These are phyloP conservation scores for Heterocephalus glaber DNA, from an alignment of 2,113 vertebrate genomes.

Conservation along the genomic window DNA sequence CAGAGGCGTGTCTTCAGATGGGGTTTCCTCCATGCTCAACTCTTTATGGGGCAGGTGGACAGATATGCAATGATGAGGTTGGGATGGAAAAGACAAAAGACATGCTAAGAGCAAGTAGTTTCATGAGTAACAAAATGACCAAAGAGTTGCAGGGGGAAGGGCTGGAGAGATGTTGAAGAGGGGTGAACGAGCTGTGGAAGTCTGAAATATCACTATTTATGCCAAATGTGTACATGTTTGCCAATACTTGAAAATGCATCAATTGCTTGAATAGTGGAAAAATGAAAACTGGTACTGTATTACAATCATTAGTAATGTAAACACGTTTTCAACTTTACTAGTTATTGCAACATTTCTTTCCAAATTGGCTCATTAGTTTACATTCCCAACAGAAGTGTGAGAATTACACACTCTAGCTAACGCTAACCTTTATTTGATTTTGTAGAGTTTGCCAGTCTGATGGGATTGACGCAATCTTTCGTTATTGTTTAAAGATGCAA, in stretches of 20 bases:
- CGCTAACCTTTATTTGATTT: not conserved
- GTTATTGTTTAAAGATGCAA: not conserved
- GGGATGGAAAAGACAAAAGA: not conserved
- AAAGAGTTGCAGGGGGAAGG: not conserved
- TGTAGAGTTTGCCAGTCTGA: not conserved
- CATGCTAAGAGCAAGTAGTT: not conserved
- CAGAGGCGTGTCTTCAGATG: not conserved
- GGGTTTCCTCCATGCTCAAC: not conserved
- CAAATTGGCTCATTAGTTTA: not conserved
- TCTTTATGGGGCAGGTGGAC: fast-evolving
- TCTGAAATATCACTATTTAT: not conserved
- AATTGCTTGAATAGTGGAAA: not conserved
- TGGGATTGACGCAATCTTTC: not conserved
- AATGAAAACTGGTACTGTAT: not conserved
- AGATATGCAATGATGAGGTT: not conserved
- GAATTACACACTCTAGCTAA: not conserved
- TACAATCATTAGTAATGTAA: not conserved
- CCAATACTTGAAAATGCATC: not conserved
- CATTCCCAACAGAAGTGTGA: not conserved
- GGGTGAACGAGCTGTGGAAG: not conserved
- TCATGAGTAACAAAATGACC: not conserved
- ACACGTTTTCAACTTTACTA: not conserved
- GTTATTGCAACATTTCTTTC: not conserved
- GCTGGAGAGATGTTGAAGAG: not conserved
- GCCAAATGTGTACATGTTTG: not conserved